Evolutionary conservation across 2,888 invertebrate genomes (phyloP).

Genomic region (Camptogramma bilineatum): DNA sequence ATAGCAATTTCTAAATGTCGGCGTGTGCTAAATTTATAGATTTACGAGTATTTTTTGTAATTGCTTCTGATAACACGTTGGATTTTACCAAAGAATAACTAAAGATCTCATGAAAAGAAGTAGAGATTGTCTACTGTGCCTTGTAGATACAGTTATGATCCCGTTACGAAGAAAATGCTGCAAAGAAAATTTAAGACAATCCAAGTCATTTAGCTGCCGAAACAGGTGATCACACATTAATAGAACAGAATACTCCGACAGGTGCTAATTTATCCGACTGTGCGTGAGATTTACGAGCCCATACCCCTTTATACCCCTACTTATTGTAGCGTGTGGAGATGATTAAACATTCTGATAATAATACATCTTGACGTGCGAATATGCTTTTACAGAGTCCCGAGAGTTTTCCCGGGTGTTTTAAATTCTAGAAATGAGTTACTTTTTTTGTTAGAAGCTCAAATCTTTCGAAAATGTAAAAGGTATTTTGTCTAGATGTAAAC

Average conservation of each 20-base stretch:
- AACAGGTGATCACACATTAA: constrained; percentile 20
- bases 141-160: too few relatives aligned
- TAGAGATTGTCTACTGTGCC: too few relatives aligned
- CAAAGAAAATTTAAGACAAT: background rate
- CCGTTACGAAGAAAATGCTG: background rate
- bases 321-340: constrained; percentile 39
- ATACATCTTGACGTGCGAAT: constrained; percentile 29
- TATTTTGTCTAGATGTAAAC: too few relatives aligned
- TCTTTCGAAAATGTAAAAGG: too few relatives aligned
- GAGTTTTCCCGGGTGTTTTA: background rate
- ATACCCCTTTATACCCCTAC: constrained; percentile 39
- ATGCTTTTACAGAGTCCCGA: constrained; percentile 22
- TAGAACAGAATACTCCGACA: constrained; percentile 46
- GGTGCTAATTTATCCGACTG: constrained; percentile 62
- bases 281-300: constrained; percentile 56
- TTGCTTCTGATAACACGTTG: too few relatives aligned
- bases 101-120: too few relatives aligned
- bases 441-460: too few relatives aligned
- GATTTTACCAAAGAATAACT: too few relatives aligned
- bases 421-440: background rate
- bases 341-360: constrained; percentile 37
- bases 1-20: too few relatives aligned
- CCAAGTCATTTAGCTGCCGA: constrained; percentile 9
- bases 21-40: too few relatives aligned
- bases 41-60: too few relatives aligned